These are phyloP conservation scores for Apis florea DNA, from an alignment of 1,140 invertebrate genomes.

Conservation along the genomic window DNA sequence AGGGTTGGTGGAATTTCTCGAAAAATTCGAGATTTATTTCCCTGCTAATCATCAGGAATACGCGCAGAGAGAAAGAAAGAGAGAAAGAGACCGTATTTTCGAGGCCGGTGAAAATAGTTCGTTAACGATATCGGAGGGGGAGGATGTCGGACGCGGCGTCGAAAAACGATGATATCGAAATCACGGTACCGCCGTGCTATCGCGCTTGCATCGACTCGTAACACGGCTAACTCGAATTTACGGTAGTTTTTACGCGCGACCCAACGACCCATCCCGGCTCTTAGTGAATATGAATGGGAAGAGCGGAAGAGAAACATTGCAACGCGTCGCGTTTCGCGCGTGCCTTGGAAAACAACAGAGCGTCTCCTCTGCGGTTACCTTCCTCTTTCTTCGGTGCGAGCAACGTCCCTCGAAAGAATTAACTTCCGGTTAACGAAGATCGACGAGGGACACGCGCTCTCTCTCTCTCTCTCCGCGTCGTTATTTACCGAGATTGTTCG, in stretches of 20 bases:
- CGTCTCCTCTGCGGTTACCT: background rate
- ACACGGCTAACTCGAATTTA: constrained; percentile 48
- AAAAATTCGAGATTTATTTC: no score
- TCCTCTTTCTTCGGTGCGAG: no score
- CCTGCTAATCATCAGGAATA: no score
- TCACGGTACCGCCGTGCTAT: constrained; percentile 9
- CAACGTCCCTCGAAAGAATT: no score
- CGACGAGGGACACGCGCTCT: no score
- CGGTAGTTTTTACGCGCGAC: constrained; percentile 32
- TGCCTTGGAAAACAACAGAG: background rate
- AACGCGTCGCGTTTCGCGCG: background rate
- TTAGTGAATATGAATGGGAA: constrained; percentile 56
- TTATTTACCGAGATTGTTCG: no score
- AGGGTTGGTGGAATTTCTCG: no score
- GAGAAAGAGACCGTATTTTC: no score
- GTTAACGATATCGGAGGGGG: constrained; percentile 8
- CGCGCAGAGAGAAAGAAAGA: no score
- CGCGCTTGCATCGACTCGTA: constrained; percentile 27
- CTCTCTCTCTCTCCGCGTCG: no score
- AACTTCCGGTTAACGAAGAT: no score
- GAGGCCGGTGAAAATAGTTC: constrained; percentile 19
- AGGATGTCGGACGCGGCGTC: background rate
- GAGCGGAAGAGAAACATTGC: constrained; percentile 30
- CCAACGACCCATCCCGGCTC: background rate
- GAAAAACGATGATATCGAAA: constrained; percentile 37